Evolutionary conservation across 2,797 vertebrate genomes (phyloP), one percentile per base, ranked within the genome.

Genomic region (Neosilurus hyrtlii): DNA sequence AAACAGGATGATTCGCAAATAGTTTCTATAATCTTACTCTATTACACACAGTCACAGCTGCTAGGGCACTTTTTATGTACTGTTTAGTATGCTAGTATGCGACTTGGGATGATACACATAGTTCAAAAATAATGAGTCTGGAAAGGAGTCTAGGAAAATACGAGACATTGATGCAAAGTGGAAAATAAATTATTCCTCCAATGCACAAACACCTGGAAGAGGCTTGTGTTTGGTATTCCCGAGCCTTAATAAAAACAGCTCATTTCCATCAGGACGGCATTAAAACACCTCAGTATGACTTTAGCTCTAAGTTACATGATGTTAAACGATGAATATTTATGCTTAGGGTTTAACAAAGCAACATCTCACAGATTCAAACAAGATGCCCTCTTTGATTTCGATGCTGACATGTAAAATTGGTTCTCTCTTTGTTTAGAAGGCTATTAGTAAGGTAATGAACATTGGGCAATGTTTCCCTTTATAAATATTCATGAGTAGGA

Each of bases 401-500:
- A 43, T 43, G 43, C 43, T 78, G 37, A 52, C 35, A 26, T 10
- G 75, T 59, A 24, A 63, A 77, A 78, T 63, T 51, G 35, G 8
- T 26, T 5, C 59, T 63, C n/a, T 43, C 59, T 65, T 78, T 78
- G 75, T 78, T 78, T 78, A 78, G 61, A 65, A 63, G n/a, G 15
- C 61, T 78, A 78, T 78, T 65, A 65, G 75, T 4, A 65, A 78
- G 43, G 75, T 65, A 78, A 78, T 78, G 59, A 63, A 65, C 43
- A 65, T 78, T 51, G 51, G 43, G 59, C 37, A 65, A 51, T 7
- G 75, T 26, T 63, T 51, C 24, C 22, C 75, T 62, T 77, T 18
- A 65, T 52, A n/a, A 78, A 78, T 78, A 78, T 78, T 78, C 63
- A 78, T 78, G 59, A 78, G 9, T 26, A 61, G 73, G 56, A 37